Conservation (phyloP, 2,797 vertebrate genomes). For the Remorina albescens region DNA sequence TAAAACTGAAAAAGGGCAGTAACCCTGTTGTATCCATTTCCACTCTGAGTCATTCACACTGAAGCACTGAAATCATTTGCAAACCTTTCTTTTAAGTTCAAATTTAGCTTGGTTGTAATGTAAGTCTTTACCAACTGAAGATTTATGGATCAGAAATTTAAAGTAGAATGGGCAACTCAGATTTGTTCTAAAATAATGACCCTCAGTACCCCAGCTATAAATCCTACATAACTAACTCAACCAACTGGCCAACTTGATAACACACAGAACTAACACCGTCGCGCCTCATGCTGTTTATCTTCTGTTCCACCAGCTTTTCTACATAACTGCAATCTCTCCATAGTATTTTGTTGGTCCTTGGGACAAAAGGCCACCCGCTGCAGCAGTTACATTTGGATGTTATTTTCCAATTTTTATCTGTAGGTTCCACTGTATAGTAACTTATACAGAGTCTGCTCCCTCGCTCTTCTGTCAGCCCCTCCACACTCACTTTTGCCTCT, state of each 20-base stretch:
- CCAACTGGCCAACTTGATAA: background rate
- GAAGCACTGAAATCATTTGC: too few species aligned
- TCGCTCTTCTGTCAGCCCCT: background rate
- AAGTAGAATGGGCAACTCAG: too few species aligned
- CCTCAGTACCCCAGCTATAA: background rate
- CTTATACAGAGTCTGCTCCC: background rate
- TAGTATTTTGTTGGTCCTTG: background rate
- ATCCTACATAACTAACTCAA: background rate
- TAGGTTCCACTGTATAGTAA: background rate
- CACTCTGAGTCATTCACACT: conserved; percentile 42
- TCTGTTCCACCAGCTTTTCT: background rate
- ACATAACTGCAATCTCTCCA: background rate
- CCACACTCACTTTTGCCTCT: background rate
- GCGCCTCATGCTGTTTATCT: background rate
- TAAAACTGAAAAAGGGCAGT: conserved; percentile 42
- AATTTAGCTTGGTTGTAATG: background rate
- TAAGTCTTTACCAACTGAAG: background rate
- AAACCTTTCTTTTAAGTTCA: background rate
- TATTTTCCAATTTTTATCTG: background rate
- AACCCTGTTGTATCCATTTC: conserved; percentile 53
- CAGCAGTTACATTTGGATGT: background rate
- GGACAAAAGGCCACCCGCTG: background rate
- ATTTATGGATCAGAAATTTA: background rate
- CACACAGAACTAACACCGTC: too few species aligned
- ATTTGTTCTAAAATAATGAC: background rate